A percentile compares a stretch with the other conserved stretches of the same genome.
Conservation (phyloP, 2,888 invertebrate genomes). For the Patella caerulea region DNA sequence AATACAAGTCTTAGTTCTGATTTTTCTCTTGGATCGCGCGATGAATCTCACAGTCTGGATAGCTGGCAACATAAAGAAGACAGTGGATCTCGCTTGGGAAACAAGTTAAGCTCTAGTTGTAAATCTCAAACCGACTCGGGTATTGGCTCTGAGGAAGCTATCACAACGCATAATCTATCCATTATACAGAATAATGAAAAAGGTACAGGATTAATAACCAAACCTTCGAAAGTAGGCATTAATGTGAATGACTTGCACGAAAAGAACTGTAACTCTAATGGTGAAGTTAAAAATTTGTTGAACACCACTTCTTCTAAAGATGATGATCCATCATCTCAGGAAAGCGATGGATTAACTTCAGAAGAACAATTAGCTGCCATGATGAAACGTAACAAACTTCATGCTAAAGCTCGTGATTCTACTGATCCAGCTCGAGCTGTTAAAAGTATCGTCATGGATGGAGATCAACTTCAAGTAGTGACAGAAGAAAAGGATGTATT, state of each 20-base stretch:
- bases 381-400: conserved; percentile 57
- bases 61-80: conserved; percentile 41
- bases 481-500: conserved; percentile 58
- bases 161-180: conserved; percentile 6
- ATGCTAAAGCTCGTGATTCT: conserved; percentile 48
- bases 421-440: conserved; percentile 57
- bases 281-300: conserved; percentile 43
- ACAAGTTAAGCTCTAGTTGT: conserved; percentile 50
- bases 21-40: conserved; percentile 47
- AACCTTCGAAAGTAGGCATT: conserved; percentile 50
- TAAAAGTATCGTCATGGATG: conserved; percentile 70
- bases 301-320: conserved; percentile 31
- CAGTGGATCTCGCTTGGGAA: conserved; percentile 32
- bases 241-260: conserved; percentile 59
- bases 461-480: conserved; percentile 70
- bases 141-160: conserved; percentile 42
- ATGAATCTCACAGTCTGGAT: conserved; percentile 40
- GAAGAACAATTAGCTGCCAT: conserved; percentile 59
- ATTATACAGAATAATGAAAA: conserved; percentile 61
- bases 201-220: conserved; percentile 36
- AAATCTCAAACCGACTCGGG: conserved; percentile 59
- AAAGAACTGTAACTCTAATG: conserved; percentile 44
- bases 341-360: conserved; percentile 57
- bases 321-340: conserved; percentile 41
- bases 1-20: conserved; percentile 54